Conservation (phyloP, 2,797 vertebrate species). For the Fistularia tabacaria region DNA sequence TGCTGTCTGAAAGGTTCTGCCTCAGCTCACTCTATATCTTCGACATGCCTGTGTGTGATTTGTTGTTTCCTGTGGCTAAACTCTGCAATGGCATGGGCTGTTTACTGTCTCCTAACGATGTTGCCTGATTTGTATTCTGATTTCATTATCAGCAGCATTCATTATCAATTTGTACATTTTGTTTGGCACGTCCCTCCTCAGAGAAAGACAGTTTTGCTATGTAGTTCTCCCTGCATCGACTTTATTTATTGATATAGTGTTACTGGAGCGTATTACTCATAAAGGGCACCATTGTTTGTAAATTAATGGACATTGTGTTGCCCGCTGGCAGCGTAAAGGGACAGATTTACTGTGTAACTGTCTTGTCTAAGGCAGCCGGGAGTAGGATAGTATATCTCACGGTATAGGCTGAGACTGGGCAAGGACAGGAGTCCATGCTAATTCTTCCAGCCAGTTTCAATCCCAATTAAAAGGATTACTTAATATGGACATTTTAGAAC, state of each 20-base stretch:
- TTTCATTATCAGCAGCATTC: constrained; percentile 48
- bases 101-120: constrained; percentile 40
- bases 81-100: constrained; percentile 18
- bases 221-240: constrained; percentile 16
- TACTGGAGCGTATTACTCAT: constrained; percentile 42
- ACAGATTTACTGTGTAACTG: constrained; percentile 30
- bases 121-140: constrained; percentile 47
- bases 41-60: constrained; percentile 26
- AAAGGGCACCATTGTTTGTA: constrained; percentile 34
- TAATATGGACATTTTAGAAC: no score
- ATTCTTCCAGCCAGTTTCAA: constrained; percentile 1
- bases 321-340: constrained; percentile 36
- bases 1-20: constrained; percentile 28
- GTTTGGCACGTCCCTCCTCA: constrained; percentile 3
- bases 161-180: constrained; percentile 44
- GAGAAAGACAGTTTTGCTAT: constrained; percentile 9
- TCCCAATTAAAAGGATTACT: no score
- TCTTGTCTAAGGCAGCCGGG: constrained; percentile 33
- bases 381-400: constrained; percentile 35
- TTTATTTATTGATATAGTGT: constrained; percentile 50
- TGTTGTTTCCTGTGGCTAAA: constrained; percentile 36
- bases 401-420: constrained; percentile 19
- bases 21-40: constrained; percentile 20
- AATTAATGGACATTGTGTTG: constrained; percentile 46
- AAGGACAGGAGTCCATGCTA: constrained; percentile 30